A percentile compares a stretch with the other conserved stretches of the same genome.
These are phyloP conservation scores for Arenaria interpres DNA, from an alignment of 2,113 vertebrate genomes.

Conservation along the genomic window DNA sequence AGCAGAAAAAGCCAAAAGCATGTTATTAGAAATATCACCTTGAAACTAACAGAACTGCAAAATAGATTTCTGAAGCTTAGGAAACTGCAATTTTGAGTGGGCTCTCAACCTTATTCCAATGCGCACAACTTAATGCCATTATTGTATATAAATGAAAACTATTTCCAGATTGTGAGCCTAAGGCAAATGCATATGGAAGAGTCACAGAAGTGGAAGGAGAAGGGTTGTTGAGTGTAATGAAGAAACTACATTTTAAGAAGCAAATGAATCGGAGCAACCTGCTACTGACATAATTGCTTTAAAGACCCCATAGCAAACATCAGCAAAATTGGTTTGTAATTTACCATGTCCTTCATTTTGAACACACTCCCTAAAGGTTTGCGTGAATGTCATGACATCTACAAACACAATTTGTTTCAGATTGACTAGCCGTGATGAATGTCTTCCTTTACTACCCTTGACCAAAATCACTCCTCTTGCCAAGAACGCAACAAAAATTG, in stretches of 20 bases:
- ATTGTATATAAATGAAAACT: conserved; percentile 22
- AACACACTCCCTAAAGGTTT: conserved; percentile 53
- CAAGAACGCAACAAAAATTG: not conserved
- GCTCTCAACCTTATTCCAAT: conserved; percentile 21
- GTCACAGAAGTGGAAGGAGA: not conserved
- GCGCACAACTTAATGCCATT: not conserved
- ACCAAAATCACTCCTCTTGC: conserved; percentile 39
- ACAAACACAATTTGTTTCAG: conserved; percentile 55
- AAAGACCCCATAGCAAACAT: conserved; percentile 55
- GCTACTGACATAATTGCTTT: conserved; percentile 43
- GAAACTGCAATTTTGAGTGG: conserved; percentile 17
- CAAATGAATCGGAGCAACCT: conserved; percentile 35
- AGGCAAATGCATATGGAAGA: not conserved
- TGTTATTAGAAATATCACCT: conserved; percentile 18
- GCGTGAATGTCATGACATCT: conserved; percentile 27
- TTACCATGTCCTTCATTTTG: conserved; percentile 58
- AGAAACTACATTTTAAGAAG: conserved; percentile 56
- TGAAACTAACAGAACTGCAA: conserved; percentile 6
- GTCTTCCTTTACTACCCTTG: conserved; percentile 48
- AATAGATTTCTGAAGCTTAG: conserved; percentile 24
- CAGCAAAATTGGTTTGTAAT: conserved; percentile 63
- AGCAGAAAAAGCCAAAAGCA: not conserved
- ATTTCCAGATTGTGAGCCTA: conserved; percentile 9
- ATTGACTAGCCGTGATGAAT: conserved; percentile 47
- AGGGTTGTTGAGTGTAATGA: not conserved